phyloP scores from a whole-genome alignment of 1,140 invertebrate genomes.

The Diploscapter pachys region DNA sequence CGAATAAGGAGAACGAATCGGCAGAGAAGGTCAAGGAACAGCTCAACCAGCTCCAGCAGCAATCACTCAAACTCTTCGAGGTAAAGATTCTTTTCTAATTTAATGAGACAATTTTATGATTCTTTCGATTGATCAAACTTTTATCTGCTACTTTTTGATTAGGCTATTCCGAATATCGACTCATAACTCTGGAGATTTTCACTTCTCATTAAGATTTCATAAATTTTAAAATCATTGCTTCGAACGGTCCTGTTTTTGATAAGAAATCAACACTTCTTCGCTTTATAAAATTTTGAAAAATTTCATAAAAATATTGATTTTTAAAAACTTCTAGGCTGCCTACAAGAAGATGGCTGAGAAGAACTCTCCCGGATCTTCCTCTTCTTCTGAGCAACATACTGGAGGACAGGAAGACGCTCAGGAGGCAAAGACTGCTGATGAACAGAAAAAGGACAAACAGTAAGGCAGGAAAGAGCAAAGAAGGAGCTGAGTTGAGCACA shows the following conservation, averaged over 20 bases:
- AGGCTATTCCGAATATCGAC: too few species aligned
- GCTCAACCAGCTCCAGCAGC: slow-evolving; percentile 84
- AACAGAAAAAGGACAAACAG: slow-evolving; percentile 37
- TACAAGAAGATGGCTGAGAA: slow-evolving; percentile 87
- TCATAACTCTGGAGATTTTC: too few species aligned
- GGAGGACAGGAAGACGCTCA: slow-evolving; percentile 29
- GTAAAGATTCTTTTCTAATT: neutral
- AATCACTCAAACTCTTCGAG: slow-evolving; percentile 95
- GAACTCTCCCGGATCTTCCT: slow-evolving; percentile 22
- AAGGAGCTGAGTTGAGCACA: too few species aligned
- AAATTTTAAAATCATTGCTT: too few species aligned
- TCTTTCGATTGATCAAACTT: too few species aligned
- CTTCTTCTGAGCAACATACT: neutral
- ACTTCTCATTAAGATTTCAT: too few species aligned
- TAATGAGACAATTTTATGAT: too few species aligned
- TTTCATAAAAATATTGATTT: neutral
- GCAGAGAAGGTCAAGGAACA: slow-evolving; percentile 84
- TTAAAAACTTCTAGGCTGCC: slow-evolving; percentile 69
- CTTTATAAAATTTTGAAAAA: too few species aligned
- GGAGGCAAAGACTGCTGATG: slow-evolving; percentile 35
- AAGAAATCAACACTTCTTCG: too few species aligned
- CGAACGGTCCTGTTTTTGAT: too few species aligned
- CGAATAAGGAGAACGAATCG: slow-evolving; percentile 79
- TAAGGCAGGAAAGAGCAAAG: slow-evolving; percentile 4
- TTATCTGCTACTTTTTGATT: too few species aligned